Conservation (phyloP, 2,113 vertebrate genomes). For the Paracanthobrama guichenoti region DNA sequence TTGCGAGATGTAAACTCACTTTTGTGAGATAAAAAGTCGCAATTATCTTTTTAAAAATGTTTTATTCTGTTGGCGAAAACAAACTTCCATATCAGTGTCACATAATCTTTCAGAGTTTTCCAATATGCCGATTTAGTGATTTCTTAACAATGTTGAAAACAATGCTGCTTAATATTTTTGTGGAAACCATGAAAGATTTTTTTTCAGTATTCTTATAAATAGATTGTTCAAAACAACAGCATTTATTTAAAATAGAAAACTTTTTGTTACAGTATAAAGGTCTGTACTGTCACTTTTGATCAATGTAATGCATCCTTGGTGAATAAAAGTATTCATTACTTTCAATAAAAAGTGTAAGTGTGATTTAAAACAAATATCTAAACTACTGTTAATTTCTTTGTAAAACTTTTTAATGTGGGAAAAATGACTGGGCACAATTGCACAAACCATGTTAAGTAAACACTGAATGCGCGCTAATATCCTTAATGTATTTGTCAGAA, state of each 20-base stretch:
- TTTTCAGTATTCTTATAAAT: background rate
- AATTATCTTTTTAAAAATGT: no score
- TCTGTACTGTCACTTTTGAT: background rate
- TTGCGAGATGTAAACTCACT: no score
- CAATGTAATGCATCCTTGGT: background rate
- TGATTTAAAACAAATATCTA: background rate
- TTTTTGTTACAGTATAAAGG: background rate
- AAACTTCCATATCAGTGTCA: background rate
- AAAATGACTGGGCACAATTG: background rate
- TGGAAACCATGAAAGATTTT: background rate
- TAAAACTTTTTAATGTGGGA: background rate
- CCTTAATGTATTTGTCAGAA: constrained; percentile 33
- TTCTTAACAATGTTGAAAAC: background rate
- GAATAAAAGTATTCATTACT: background rate
- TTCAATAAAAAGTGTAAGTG: background rate
- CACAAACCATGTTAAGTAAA: background rate
- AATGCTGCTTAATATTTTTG: background rate
- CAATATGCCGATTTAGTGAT: background rate
- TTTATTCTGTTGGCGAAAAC: no score
- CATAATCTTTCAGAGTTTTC: background rate
- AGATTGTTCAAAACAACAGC: background rate
- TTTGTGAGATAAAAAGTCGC: no score
- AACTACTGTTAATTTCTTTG: background rate
- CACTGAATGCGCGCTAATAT: background rate
- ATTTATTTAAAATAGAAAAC: no score